Conservation (phyloP, 2,888 invertebrate genomes). For the Drosophila histrio region DNA sequence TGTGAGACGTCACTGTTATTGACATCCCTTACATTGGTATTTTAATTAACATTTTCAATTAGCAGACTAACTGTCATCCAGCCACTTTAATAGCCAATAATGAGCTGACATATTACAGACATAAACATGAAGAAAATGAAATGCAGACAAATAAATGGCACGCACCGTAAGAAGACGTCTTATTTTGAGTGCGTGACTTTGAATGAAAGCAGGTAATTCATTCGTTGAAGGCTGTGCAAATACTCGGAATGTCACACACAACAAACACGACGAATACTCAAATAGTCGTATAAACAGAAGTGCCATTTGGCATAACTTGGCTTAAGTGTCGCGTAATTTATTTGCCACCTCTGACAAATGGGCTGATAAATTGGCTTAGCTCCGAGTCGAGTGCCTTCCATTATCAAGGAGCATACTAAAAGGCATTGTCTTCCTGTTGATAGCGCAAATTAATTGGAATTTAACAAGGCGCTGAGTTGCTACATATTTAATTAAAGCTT, state of each 20-base stretch:
- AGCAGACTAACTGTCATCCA: conserved; percentile 25
- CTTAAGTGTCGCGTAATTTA: conserved; percentile 45
- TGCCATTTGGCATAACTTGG: conserved; percentile 33
- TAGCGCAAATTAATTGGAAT: conserved; percentile 1
- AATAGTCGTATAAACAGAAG: conserved; percentile 21
- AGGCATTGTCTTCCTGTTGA: neutral
- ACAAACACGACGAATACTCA: conserved; percentile 10
- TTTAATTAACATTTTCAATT: conserved; percentile 37
- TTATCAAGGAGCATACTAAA: conserved; percentile 5
- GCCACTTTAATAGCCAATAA: conserved; percentile 34
- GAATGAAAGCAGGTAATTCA: conserved; percentile 41
- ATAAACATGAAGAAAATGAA: conserved; percentile 21
- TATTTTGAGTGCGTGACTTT: conserved; percentile 50
- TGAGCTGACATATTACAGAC: conserved; percentile 42
- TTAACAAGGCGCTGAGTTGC: neutral
- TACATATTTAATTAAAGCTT: neutral
- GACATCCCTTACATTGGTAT: neutral
- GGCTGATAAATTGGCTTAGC: conserved; percentile 34
- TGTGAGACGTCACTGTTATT: too few species aligned
- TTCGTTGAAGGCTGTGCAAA: conserved; percentile 15
- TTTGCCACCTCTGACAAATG: conserved; percentile 45
- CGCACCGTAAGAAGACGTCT: conserved; percentile 28
- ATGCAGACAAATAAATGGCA: conserved; percentile 16
- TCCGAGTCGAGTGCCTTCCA: neutral
- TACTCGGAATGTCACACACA: conserved; percentile 24